Evolutionary conservation across 2,113 vertebrate species (phyloP), one percentile per base, ranked within the genome.

Genomic region (Zootoca vivipara): DNA sequence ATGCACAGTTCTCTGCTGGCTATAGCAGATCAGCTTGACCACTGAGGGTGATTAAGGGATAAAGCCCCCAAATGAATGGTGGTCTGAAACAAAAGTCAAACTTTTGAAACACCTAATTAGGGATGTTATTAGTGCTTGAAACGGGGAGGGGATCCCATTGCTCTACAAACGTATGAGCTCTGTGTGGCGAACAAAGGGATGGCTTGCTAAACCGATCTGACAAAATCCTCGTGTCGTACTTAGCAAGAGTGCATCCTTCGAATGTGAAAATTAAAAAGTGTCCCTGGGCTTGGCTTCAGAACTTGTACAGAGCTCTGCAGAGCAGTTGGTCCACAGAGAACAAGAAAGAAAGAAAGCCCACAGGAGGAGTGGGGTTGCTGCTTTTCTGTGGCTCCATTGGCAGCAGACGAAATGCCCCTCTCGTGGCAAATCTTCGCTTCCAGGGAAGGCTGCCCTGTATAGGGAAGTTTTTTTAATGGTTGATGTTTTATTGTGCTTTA

Each of bases 31-130:
- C 24, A 91, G 67, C 30, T 84, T 92, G 83, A 78, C 85, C 75
- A 82, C 0, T 87, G n/a, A 80, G 75, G 72, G 89, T 93, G 85
- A 82, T 80, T 77, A 78, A 90, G 46, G 20, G 56, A 58, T 35
- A 79, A 89, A 92, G 33, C 79, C 92, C 46, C 1, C 0, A 67
- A 93, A 89, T 81, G 87, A 91, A 78, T 73, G 90, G 82, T 38
- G 62, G 56, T 73, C 62, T 84, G 92, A 86, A 91, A 77, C 77
- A 94, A 95, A 93, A 91, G 0, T 70, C 89, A n/a, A 87, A 90
- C 40, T 89, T 92, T 92, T 81, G 93, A 91, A 87, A 75, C 38
- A 42, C 40, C 80, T 95, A 91, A 94, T 92, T 93, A 92, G 52
- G n/a, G 90, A 56, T 85, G 35, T 89, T 90, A 82, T 92, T 87